Conservation (phyloP, 2,113 vertebrate genomes). For the Opisthocomus hoazin region DNA sequence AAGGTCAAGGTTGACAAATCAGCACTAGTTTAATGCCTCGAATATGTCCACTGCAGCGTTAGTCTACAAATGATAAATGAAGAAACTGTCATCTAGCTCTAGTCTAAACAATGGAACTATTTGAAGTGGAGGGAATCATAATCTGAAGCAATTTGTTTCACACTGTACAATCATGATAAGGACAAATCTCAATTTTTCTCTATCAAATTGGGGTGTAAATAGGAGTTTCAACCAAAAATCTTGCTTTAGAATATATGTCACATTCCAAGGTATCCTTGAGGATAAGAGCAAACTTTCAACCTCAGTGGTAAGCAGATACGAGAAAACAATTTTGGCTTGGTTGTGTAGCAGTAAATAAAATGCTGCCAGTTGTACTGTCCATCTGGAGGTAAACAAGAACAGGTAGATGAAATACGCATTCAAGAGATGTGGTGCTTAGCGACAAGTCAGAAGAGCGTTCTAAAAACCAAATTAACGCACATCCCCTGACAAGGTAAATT, state of each 20-base stretch:
- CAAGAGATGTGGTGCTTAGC: not conserved
- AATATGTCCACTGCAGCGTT: not conserved
- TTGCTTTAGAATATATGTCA: not conserved
- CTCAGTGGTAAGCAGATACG: not conserved
- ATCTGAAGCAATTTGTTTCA: slow-evolving; percentile 50
- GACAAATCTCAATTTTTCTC: slow-evolving; percentile 39
- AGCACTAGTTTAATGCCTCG: not conserved
- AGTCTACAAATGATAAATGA: slow-evolving; percentile 15
- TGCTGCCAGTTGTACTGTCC: not conserved
- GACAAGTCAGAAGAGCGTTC: not conserved
- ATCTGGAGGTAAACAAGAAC: not conserved
- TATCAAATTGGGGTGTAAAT: not conserved
- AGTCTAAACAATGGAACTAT: slow-evolving; percentile 45
- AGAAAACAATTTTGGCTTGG: not conserved
- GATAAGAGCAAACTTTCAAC: not conserved
- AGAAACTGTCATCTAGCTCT: slow-evolving; percentile 21
- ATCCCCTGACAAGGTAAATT: not conserved
- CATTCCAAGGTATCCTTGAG: not conserved
- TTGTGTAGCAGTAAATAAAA: not conserved
- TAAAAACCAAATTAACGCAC: not conserved
- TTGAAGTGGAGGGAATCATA: slow-evolving; percentile 29
- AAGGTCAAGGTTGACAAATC: slow-evolving; percentile 58
- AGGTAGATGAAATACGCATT: not conserved
- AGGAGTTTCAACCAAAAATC: not conserved
- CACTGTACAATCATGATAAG: slow-evolving; percentile 15